These are phyloP conservation scores for Anomalospiza imberbis DNA, from an alignment of 2,797 vertebrate species.

Conservation along the genomic window DNA sequence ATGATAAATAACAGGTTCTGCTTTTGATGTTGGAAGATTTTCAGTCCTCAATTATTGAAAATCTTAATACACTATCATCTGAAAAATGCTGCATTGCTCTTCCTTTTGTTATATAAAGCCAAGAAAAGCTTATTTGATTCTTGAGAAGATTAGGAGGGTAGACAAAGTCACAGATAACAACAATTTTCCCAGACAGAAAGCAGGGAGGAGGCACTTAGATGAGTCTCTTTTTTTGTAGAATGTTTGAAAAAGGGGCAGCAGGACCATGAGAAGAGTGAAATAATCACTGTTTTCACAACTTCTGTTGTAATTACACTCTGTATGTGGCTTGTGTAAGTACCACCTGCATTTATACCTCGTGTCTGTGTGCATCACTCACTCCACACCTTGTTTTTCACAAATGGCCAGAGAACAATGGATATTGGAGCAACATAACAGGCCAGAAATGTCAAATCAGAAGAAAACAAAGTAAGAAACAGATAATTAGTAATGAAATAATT, in stretches of 20 bases:
- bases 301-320: neutral
- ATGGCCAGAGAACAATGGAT: neutral
- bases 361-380: neutral
- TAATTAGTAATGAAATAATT: neutral
- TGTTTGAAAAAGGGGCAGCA: neutral
- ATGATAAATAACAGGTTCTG: neutral
- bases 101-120: neutral
- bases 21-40: neutral
- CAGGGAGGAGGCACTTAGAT: neutral
- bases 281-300: neutral
- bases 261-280: neutral
- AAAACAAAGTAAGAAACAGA: neutral
- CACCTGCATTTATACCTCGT: fast-evolving
- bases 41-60: neutral
- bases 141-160: neutral
- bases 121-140: neutral
- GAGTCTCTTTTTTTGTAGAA: neutral
- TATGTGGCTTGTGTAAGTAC: neutral
- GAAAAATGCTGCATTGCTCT: neutral
- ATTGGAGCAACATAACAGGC: neutral
- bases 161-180: neutral
- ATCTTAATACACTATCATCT: neutral
- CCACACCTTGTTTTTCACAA: neutral
- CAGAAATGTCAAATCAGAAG: neutral
- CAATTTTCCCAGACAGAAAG: neutral